Evolutionary conservation across 2,113 vertebrate genomes (phyloP), one percentile per base, ranked within the genome.

Genomic region (Clarias gariepinus): DNA sequence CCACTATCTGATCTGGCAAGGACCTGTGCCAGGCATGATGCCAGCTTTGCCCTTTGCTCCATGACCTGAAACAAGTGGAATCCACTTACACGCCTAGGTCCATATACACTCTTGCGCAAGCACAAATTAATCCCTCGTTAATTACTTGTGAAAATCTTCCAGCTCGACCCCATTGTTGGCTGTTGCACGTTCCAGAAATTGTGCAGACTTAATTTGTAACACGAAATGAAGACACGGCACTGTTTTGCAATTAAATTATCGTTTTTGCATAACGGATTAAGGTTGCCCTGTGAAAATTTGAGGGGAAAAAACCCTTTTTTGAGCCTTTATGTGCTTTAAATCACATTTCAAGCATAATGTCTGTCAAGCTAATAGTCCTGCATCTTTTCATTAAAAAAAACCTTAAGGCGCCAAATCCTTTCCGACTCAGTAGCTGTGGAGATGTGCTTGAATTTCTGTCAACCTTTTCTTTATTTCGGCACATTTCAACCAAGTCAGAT

Each of bases 1-100:
- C 23, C 84, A 64, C 58, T 78, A 85, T 77, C 57, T 64, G 84
- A 85, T 64, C 73, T 85, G 73, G 73, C 73, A 64, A 55, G 12
- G 60, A 8, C n/a, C 55, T 41, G 8, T 57, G 74, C 47, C 84
- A 78, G 74, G 81, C 63, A 10, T 16, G 25, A n/a, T 53, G 23
- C 33, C 81, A 68, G 41, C 73, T 77, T 78, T 61, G 60, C 13
- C 74, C 21, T 63, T 63, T 85, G 60, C 47, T 55, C 60, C 25
- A 23, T 64, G 60, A 85, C 58, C 82, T 25, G 82, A 60, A 53
- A 71, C 55, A 13, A 55, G 19, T 52, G 16, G 41, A 53, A 77
- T 64, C 58, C 71, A 64, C 8, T 64, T 60, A 55, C 12, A n/a
- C 41, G 1, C 47, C 10, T 11, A 77, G 18, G 23, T 79, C 77